Conservation (phyloP, 2,113 vertebrate species). For the Psephotus haematonotus region DNA sequence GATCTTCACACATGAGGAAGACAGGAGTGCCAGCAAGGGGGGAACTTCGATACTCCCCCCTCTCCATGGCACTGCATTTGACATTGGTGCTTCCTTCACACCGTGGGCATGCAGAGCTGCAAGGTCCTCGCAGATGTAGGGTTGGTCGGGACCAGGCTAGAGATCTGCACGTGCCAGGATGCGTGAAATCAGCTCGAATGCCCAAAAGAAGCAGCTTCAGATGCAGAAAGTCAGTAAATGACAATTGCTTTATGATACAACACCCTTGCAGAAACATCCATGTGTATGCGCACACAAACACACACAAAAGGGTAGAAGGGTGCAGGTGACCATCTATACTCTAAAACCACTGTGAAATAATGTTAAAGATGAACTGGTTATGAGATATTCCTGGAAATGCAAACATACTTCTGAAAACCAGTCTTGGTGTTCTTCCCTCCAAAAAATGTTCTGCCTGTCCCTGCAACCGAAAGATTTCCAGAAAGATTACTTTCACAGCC, state of each 20-base stretch:
- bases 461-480: not conserved
- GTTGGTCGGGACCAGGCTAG: not conserved
- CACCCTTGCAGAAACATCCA: not conserved
- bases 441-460: not conserved
- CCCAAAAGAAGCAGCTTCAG: not conserved
- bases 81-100: not conserved
- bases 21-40: not conserved
- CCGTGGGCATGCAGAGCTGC: not conserved
- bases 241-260: not conserved
- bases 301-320: not conserved
- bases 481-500: not conserved
- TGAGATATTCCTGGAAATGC: not conserved
- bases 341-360: not conserved
- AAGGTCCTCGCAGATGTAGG: accelerated
- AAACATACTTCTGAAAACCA: not conserved
- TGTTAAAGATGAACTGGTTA: not conserved
- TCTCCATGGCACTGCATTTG: not conserved
- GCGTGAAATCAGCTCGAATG: not conserved
- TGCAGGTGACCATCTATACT: not conserved
- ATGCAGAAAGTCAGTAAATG: not conserved
- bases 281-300: accelerated
- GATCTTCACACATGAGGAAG: not conserved
- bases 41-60: not conserved
- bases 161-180: not conserved
- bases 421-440: not conserved